A percentile compares a stretch with the other conserved stretches of the same genome.
These are phyloP conservation scores for Serilophus lunatus DNA, from an alignment of 2,113 vertebrate species.

Conservation along the genomic window DNA sequence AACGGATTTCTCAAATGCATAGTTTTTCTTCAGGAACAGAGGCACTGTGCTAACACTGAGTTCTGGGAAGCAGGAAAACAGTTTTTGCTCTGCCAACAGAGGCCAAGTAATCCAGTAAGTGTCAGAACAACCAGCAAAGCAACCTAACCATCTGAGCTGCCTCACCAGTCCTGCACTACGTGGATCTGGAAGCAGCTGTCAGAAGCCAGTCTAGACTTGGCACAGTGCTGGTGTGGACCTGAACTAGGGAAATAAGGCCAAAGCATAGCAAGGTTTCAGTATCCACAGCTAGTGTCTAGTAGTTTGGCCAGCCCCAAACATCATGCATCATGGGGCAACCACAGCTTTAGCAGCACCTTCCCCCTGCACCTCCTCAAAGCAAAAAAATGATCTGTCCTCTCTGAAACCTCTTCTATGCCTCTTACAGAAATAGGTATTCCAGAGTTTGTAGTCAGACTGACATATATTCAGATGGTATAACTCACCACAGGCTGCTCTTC, in stretches of 20 bases:
- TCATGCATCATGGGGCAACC: background rate
- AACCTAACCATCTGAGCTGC: background rate
- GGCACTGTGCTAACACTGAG: background rate
- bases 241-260: background rate
- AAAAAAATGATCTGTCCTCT: background rate
- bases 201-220: background rate
- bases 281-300: background rate
- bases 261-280: background rate
- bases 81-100: background rate
- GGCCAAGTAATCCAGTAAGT: rapidly evolving
- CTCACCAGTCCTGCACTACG: background rate
- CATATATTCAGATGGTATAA: background rate
- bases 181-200: background rate
- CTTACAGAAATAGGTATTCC: background rate
- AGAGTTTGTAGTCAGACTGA: background rate
- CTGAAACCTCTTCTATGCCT: background rate
- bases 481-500: constrained; percentile 90
- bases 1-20: background rate
- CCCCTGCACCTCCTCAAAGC: background rate
- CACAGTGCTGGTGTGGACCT: background rate
- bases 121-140: background rate
- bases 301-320: background rate
- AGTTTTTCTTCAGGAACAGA: background rate
- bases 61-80: background rate
- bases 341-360: background rate